These are phyloP conservation scores for Oreortyx pictus DNA, from an alignment of 2,797 vertebrate species.

Conservation along the genomic window DNA sequence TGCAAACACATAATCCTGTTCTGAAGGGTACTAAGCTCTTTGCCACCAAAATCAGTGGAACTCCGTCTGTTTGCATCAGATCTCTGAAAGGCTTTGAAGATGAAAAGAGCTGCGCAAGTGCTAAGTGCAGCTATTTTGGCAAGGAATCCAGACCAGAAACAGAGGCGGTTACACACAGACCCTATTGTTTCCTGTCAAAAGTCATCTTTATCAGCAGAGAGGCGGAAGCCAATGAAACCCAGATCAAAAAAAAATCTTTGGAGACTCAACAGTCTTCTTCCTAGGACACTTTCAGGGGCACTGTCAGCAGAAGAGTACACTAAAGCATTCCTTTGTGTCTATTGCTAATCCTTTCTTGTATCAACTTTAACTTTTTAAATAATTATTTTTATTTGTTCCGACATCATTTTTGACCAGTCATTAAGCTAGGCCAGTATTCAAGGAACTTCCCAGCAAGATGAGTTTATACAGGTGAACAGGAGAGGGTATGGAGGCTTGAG, in stretches of 20 bases:
- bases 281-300: neutral
- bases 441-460: neutral
- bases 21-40: conserved; percentile 52
- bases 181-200: conserved; percentile 52
- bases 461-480: neutral
- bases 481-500: neutral
- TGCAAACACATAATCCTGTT: conserved; percentile 60
- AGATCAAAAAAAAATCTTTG: neutral
- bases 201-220: conserved; percentile 31
- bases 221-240: conserved; percentile 16
- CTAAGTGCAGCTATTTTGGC: conserved; percentile 55
- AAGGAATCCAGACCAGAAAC: conserved; percentile 19
- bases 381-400: neutral
- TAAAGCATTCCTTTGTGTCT: neutral
- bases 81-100: conserved; percentile 67
- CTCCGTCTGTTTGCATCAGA: neutral
- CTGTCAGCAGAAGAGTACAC: neutral
- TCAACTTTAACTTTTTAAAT: neutral
- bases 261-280: neutral
- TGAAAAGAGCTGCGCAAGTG: conserved; percentile 44
- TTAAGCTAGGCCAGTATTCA: neutral
- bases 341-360: neutral
- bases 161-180: neutral
- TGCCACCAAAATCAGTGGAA: conserved; percentile 59
- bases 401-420: neutral